Evolutionary conservation across 2,888 invertebrate genomes (phyloP), one percentile per base, ranked within the genome.

Genomic region (Pediacus dermestoides): DNA sequence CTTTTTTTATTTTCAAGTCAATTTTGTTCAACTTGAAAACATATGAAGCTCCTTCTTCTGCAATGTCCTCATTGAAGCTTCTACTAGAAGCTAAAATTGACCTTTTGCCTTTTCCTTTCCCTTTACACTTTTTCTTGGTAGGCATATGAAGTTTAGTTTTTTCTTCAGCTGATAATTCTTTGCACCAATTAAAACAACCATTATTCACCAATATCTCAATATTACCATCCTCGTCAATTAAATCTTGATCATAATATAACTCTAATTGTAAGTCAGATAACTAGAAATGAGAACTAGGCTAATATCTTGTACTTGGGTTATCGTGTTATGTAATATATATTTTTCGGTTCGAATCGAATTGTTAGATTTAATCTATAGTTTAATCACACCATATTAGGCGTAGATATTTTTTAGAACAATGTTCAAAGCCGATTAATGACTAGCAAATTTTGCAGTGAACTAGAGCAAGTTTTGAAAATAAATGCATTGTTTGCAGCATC

Each of bases 111-210:
- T 71, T 75, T 11, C 75, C 74, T 57, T 74, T 77, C 47, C 71
- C 71, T 55, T 64, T 73, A 1, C 55, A 70, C 13, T 56, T 57
- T 15, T 62, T 46, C 16, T 40, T 44, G 8, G 38, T 42, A 4
- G 30, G 16, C 9, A 52, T 33, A 42, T 67, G 67, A 28, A 68
- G 41, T 28, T 50, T 47, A 15, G 48, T 31, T 42, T 55, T 52
- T 48, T 67, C 72, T 34, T 60, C 66, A 1, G 55, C 53, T 23
- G 63, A 62, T 1, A 70, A 55, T 1, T 70, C 61, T 45, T 73
- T 73, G 0, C 73, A 72, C 80, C 80, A 81, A 4, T 72, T 65
- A 59, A 85, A 85, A 1, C 73, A 67, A 0, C 78, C 82, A 39
- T 77, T 71, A 52, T 74, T 75, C 32, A 85, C 60, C 26, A 77